Conservation (phyloP, 2,797 vertebrate genomes). For the Atherinosoma microstoma region DNA sequence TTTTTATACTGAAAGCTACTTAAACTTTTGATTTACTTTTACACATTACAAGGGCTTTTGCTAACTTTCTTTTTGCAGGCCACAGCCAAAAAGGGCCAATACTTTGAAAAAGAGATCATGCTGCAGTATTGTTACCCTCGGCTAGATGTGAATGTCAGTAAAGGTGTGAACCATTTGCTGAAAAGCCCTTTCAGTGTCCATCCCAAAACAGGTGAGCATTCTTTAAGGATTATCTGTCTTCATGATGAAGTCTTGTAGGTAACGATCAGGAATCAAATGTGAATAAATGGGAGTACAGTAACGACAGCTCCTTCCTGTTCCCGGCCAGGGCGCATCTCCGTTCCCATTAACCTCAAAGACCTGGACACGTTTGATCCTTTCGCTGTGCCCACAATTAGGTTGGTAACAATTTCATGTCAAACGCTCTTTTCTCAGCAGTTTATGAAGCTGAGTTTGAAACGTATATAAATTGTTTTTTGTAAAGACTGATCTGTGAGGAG, state of each 20-base stretch:
- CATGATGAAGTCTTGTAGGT: background rate
- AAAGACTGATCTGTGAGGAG: conserved; percentile 88
- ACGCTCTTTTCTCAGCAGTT: background rate
- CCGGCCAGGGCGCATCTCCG: conserved; percentile 89
- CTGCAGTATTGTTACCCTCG: conserved; percentile 97
- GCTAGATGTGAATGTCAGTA: conserved; percentile 95
- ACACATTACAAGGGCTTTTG: background rate
- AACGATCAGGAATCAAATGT: background rate
- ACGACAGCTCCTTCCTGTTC: background rate
- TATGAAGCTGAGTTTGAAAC: conserved; percentile 12
- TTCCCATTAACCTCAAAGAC: conserved; percentile 90
- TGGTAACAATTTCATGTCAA: background rate
- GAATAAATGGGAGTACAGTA: background rate
- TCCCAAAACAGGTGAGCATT: conserved; percentile 91
- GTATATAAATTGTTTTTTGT: background rate
- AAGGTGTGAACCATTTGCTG: conserved; percentile 93
- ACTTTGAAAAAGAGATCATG: conserved; percentile 91
- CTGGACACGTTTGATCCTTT: conserved; percentile 92
- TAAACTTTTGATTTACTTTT: background rate
- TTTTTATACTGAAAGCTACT: background rate
- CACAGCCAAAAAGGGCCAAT: conserved; percentile 74
- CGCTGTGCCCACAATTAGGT: conserved; percentile 94
- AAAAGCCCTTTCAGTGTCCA: conserved; percentile 98
- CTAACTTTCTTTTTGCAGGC: conserved; percentile 59
- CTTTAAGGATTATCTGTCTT: background rate